Conservation (phyloP, 2,888 invertebrate species). For the Chrysolina americana region DNA sequence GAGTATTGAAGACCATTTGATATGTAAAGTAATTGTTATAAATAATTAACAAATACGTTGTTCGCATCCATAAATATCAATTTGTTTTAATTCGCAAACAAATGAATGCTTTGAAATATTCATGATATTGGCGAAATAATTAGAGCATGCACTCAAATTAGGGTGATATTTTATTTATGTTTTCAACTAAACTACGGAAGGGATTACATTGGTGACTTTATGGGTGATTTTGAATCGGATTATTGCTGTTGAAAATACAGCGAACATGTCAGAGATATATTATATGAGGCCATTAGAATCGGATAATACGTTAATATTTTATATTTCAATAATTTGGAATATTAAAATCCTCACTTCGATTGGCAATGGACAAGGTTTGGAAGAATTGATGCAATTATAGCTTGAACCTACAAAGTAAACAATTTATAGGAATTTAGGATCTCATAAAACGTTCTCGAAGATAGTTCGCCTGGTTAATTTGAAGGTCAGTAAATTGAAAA, state of each 20-base stretch:
- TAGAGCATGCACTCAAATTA: slow-evolving; percentile 19
- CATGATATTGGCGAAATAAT: slow-evolving; percentile 34
- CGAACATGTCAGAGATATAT: neutral
- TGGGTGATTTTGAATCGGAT: slow-evolving; percentile 3
- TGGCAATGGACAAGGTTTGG: no score
- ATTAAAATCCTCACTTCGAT: no score
- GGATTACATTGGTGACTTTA: slow-evolving; percentile 3
- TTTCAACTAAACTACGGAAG: slow-evolving; percentile 8
- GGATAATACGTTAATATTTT: neutral
- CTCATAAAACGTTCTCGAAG: no score
- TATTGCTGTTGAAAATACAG: slow-evolving; percentile 1
- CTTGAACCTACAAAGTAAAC: no score
- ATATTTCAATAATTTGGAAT: no score
- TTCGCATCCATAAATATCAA: slow-evolving; percentile 32
- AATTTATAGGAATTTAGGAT: no score
- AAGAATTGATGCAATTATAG: no score
- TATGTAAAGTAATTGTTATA: slow-evolving; percentile 48
- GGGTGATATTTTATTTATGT: slow-evolving; percentile 25
- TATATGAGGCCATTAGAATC: neutral
- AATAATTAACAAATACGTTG: slow-evolving; percentile 42
- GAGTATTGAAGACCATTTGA: slow-evolving; percentile 48
- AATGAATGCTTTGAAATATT: slow-evolving; percentile 32
- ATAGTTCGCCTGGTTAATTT: no score
- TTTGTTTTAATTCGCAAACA: slow-evolving; percentile 33
- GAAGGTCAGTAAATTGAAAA: no score